These are phyloP conservation scores for Crocidura indochinensis DNA, from an alignment of 2,797 vertebrate species.

Conservation along the genomic window DNA sequence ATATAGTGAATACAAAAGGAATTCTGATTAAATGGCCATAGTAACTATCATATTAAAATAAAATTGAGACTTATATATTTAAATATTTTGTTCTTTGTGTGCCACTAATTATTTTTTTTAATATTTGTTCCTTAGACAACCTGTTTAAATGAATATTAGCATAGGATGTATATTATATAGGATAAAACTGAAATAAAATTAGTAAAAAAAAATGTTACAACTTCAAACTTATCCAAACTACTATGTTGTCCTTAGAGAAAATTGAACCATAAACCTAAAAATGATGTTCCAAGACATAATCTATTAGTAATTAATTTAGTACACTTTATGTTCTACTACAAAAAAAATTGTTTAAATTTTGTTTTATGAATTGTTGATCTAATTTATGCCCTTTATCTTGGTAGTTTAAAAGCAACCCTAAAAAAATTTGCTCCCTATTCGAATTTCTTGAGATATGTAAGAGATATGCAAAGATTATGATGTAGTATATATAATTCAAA, in stretches of 20 bases:
- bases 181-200: too few relatives aligned
- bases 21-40: neutral
- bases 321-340: neutral
- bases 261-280: neutral
- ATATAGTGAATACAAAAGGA: neutral
- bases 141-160: neutral
- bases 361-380: neutral
- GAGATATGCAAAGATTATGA: neutral
- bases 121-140: conserved; percentile 13
- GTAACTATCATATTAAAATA: neutral
- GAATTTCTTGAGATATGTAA: neutral
- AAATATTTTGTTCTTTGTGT: neutral
- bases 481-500: neutral
- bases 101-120: neutral
- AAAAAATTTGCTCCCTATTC: neutral
- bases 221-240: neutral
- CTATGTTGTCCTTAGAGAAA: neutral
- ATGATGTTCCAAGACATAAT: neutral
- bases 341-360: neutral
- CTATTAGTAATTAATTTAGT: too few relatives aligned
- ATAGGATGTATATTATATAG: conserved; percentile 2
- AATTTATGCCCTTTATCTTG: neutral
- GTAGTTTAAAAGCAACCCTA: neutral
- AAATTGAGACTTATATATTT: neutral
- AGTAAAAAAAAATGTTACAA: neutral